Conservation (phyloP, 1,140 invertebrate species). For the Zaprionus taronus region DNA sequence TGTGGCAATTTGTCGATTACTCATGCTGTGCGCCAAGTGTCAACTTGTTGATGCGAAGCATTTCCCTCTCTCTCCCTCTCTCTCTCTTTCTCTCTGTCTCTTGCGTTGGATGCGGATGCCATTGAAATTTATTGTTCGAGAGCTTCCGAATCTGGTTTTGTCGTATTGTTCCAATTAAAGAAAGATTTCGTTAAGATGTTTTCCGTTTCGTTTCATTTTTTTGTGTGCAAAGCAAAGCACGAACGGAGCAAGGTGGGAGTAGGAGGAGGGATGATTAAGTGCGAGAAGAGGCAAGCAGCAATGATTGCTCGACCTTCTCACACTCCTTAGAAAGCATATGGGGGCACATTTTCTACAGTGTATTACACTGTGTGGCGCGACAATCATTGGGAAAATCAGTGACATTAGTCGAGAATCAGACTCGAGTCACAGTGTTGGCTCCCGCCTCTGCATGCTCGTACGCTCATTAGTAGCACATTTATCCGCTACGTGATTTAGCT, state of each 20-base stretch:
- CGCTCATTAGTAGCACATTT: slow-evolving; percentile 81
- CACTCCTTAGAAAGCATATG: not conserved
- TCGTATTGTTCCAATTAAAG: slow-evolving; percentile 7
- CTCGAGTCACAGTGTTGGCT: slow-evolving; percentile 13
- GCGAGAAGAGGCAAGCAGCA: not conserved
- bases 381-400: slow-evolving; percentile 77
- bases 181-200: not conserved
- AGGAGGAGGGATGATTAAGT: not conserved
- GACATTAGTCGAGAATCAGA: slow-evolving; percentile 60
- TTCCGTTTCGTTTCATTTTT: not conserved
- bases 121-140: slow-evolving; percentile 7
- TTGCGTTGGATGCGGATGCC: not conserved
- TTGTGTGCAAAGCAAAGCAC: not conserved
- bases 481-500: slow-evolving; percentile 76
- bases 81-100: not conserved
- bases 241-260: not conserved
- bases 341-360: slow-evolving; percentile 13
- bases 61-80: not conserved
- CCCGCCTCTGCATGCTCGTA: slow-evolving; percentile 48
- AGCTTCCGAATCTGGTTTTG: slow-evolving; percentile 4
- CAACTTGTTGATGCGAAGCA: slow-evolving; percentile 1
- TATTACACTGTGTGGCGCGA: slow-evolving; percentile 31
- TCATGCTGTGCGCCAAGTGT: not conserved
- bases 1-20: not conserved
- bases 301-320: not conserved